These are phyloP conservation scores for Flexamia atlantica DNA, from an alignment of 2,888 invertebrate species.

Conservation along the genomic window DNA sequence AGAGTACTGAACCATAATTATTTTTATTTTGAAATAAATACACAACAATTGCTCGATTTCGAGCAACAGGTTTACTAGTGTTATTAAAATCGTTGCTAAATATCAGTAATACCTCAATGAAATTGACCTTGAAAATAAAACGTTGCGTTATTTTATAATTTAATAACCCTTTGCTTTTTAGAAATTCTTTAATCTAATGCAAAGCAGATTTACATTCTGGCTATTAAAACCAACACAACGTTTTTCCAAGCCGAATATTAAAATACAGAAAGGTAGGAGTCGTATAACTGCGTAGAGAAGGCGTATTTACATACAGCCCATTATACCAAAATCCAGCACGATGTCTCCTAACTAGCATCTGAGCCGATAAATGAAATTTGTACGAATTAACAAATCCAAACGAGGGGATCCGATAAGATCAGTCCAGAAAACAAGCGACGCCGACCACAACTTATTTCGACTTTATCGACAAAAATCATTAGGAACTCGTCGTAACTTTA, in stretches of 20 bases:
- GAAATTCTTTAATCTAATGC: too few relatives aligned
- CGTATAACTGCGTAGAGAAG: not conserved
- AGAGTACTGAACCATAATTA: too few relatives aligned
- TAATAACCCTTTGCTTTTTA: too few relatives aligned
- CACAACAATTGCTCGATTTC: too few relatives aligned
- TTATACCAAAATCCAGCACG: too few relatives aligned
- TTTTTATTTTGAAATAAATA: too few relatives aligned
- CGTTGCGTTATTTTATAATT: too few relatives aligned
- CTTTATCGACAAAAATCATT: constrained; percentile 41
- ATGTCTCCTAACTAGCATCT: not conserved
- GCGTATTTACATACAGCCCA: not conserved
- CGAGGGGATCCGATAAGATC: constrained; percentile 34
- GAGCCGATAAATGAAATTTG: constrained; percentile 8
- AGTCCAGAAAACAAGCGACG: constrained; percentile 15
- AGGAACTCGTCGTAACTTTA: not conserved
- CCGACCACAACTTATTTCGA: constrained; percentile 12
- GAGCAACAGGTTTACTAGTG: too few relatives aligned
- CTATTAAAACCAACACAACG: not conserved
- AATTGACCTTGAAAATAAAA: too few relatives aligned
- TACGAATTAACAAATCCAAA: not conserved
- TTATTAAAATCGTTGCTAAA: too few relatives aligned
- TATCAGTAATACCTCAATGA: too few relatives aligned
- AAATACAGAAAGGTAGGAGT: constrained; percentile 22
- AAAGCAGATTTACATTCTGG: not conserved
- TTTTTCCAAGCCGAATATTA: not conserved